Evolutionary conservation across 1,140 invertebrate species (phyloP), one percentile per base, ranked within the genome.

Genomic region (Pollicipes pollicipes): DNA sequence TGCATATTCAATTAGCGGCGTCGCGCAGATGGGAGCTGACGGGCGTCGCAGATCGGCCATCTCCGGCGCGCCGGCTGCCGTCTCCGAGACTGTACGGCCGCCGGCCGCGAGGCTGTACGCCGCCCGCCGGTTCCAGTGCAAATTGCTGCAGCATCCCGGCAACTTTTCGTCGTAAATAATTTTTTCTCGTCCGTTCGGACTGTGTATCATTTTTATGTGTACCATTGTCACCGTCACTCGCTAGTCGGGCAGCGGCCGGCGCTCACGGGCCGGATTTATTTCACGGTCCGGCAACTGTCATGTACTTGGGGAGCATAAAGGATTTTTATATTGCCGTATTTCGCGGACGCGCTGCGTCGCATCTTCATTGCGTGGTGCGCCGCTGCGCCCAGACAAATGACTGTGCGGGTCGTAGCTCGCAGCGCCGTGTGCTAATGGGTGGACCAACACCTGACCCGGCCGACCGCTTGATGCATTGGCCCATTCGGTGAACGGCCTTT

Each of bases 301-400:
- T 58, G 45, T 58, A 58, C 10, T 21, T 24, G 45, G 2, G 45
- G 45, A 58, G n/a, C 45, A 58, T 58, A 58, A 58, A 58, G 45
- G 45, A 58, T 58, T 58, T 58, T 58, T 58, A 58, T 58, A 58
- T 21, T 58, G 45, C 45, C 45, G 45, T 58, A 58, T 58, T 58
- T 58, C 45, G 45, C 45, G 45, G 24, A 21, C 24, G 45, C 45
- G 45, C 45, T 16, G 45, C 13, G 13, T 58, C 13, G 45, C 45
- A 58, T 58, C 45, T 58, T 58, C 45, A 58, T 58, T 58, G 45
- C 13, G 45, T 21, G 45, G 13, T 10, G 45, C 21, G 32, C 32
- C 4, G 32, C 32, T 16, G 32, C 32, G 16, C 13, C 45, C 45
- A 21, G 45, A 58, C 45, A 58, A 58, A 58, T 58, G 45, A 58